phyloP scores from a whole-genome alignment of 1,140 invertebrate genomes.

The Daktulosphaira vitifoliae region DNA sequence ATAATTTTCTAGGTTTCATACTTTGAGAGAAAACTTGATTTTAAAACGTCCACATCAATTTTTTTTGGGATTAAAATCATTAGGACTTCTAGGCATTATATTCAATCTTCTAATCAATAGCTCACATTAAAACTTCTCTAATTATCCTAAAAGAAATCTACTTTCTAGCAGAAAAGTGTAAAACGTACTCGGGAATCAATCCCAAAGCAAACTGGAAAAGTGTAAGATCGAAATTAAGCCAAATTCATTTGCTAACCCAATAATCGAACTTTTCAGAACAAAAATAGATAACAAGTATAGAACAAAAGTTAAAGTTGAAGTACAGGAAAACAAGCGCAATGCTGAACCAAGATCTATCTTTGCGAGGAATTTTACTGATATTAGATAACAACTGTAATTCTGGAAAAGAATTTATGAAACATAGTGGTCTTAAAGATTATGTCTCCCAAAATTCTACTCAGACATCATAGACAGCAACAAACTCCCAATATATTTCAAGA shows the following conservation, averaged over 20 bases:
- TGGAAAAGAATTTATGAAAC: no score
- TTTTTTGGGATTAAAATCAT: no score
- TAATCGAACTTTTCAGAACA: not conserved
- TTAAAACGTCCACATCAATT: no score
- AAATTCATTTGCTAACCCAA: not conserved
- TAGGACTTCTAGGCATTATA: no score
- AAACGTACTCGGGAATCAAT: not conserved
- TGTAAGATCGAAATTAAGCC: not conserved
- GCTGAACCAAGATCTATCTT: not conserved
- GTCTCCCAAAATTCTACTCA: not conserved
- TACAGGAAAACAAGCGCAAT: not conserved
- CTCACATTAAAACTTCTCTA: no score
- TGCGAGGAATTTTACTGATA: not conserved
- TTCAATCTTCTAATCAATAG: no score
- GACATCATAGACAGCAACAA: not conserved
- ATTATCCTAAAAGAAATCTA: no score
- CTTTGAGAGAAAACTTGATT: no score
- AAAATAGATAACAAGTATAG: not conserved
- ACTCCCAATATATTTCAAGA: not conserved
- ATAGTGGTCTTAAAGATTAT: no score
- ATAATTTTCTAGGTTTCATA: no score
- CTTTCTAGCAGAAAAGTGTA: slow-evolving; percentile 1
- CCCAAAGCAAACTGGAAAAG: not conserved
- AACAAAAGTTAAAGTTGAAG: not conserved
- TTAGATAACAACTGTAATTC: no score